Percentiles rank a stretch among this genome's conserved stretches.
Conservation (phyloP, 1,140 invertebrate genomes). For the Caenorhabditis tropicalis region DNA sequence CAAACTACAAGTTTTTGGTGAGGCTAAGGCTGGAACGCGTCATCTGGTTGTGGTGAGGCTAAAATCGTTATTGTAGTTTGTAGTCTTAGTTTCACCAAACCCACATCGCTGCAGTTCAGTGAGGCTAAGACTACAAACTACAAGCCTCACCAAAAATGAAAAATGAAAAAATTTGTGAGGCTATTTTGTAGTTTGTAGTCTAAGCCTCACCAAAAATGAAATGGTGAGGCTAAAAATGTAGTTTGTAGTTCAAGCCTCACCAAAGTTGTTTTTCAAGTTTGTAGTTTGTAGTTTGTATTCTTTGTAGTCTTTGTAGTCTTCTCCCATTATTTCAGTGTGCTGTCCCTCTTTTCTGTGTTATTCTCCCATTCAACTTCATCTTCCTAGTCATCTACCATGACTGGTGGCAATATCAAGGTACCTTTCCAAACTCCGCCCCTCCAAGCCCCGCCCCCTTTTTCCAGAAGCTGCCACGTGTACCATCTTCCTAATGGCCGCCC, state of each 20-base stretch:
- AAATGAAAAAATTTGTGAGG: no score
- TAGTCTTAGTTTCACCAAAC: background rate
- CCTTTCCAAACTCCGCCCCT: background rate
- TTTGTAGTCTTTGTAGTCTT: background rate
- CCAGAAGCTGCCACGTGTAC: background rate
- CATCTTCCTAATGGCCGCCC: background rate
- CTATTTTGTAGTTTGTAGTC: no score
- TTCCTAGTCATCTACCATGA: background rate
- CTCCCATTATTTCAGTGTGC: background rate
- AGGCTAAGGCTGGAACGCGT: no score
- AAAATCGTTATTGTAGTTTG: slow-evolving; percentile 1
- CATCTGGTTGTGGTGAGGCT: no score
- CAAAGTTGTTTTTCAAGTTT: background rate
- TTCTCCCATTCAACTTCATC: background rate
- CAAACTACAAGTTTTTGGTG: no score
- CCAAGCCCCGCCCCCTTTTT: no score
- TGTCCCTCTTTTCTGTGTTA: background rate
- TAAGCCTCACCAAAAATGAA: no score
- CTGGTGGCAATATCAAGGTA: background rate
- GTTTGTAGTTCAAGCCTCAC: no score
- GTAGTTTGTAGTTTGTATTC: slow-evolving; percentile 14
- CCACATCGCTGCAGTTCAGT: no score
- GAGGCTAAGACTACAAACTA: no score
- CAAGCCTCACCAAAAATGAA: no score
- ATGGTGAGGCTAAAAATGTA: no score